Conservation (phyloP, 2,797 vertebrate genomes). For the Ispidina lecontei region DNA sequence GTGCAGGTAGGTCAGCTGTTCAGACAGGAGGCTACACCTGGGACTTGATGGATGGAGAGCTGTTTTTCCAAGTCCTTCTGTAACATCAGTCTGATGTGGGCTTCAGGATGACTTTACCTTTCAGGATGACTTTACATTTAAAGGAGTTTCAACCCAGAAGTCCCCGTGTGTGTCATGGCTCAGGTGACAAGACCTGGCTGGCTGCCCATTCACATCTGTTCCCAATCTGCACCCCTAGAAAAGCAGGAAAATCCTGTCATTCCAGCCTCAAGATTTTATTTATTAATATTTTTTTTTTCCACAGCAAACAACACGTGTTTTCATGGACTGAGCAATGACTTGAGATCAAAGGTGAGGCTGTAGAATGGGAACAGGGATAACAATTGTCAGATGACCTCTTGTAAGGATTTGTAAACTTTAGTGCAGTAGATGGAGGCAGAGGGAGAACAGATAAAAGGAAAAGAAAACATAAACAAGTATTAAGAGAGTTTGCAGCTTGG, state of each 20-base stretch:
- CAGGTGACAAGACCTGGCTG: background rate
- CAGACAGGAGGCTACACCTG: background rate
- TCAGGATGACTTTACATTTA: background rate
- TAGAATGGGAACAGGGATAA: background rate
- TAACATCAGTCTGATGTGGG: background rate
- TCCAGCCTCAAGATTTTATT: background rate
- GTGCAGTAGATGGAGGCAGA: background rate
- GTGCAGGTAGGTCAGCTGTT: background rate
- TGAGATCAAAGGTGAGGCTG: background rate
- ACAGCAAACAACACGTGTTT: constrained; percentile 40
- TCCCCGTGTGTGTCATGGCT: background rate
- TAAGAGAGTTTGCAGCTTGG: background rate
- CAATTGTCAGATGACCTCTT: background rate
- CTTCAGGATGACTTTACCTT: constrained; percentile 1
- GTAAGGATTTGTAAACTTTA: background rate
- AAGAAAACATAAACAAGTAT: background rate
- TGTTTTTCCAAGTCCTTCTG: background rate
- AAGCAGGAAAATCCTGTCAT: constrained; percentile 36
- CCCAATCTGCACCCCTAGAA: background rate
- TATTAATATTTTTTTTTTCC: background rate
- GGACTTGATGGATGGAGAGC: background rate
- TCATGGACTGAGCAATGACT: background rate
- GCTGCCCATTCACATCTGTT: constrained; percentile 48
- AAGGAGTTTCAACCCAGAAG: constrained; percentile 26
- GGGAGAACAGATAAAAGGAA: background rate